Evolutionary conservation across 2,888 invertebrate species (phyloP).

Genomic region (Ceramica pisi): DNA sequence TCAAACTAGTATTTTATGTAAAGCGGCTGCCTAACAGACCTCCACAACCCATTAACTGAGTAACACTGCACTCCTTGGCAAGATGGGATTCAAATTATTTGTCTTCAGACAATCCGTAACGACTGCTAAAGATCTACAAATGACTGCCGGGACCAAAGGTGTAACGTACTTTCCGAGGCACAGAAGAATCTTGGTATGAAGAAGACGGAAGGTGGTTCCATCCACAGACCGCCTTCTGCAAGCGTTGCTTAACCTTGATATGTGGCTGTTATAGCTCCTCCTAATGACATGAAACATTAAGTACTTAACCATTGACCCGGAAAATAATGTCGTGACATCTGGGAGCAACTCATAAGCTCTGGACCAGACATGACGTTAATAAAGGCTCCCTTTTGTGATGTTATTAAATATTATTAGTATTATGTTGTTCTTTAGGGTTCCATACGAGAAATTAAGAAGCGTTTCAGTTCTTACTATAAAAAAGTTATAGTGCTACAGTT

Average conservation of each 20-base stretch:
- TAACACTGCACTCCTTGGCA: too few species aligned
- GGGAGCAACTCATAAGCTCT: slow-evolving; percentile 40
- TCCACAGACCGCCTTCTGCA: neutral
- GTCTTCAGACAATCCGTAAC: too few species aligned
- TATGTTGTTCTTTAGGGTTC: slow-evolving; percentile 16
- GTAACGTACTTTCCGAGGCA: too few species aligned
- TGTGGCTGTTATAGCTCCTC: neutral
- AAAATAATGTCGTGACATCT: slow-evolving; percentile 45
- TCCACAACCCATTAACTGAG: too few species aligned
- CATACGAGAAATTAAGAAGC: neutral
- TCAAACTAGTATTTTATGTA: too few species aligned
- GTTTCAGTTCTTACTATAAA: neutral
- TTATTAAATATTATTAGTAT: slow-evolving; percentile 51
- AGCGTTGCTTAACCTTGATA: neutral
- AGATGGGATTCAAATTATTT: too few species aligned
- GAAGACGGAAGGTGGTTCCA: too few species aligned
- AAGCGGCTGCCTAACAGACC: too few species aligned
- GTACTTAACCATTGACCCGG: neutral
- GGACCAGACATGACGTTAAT: slow-evolving; percentile 47
- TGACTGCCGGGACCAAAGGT: too few species aligned
- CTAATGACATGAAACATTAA: slow-evolving; percentile 13
- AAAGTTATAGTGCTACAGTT: too few species aligned
- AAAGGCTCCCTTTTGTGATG: slow-evolving; percentile 33
- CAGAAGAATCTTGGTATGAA: too few species aligned
- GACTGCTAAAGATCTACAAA: too few species aligned